phyloP scores from a whole-genome alignment of 2,888 invertebrate species.

The Melieria omissa region DNA sequence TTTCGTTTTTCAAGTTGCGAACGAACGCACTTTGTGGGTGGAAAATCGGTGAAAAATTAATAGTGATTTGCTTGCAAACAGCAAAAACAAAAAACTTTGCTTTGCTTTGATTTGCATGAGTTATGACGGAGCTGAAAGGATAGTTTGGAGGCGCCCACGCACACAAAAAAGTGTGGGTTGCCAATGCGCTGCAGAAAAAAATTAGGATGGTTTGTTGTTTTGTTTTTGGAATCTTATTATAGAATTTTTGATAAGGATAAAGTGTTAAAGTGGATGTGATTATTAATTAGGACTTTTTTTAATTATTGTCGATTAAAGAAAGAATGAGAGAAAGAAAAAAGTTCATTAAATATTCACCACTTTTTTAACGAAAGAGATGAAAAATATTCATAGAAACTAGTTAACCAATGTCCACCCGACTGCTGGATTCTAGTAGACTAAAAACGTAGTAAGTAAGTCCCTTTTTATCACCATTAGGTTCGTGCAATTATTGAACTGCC shows the following conservation, averaged over 20 bases:
- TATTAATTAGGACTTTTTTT: not conserved
- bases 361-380: no score
- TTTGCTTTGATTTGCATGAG: conserved; percentile 21
- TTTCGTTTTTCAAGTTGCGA: not conserved
- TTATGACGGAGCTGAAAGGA: not conserved
- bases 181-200: conserved; percentile 23
- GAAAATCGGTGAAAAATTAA: conserved; percentile 23
- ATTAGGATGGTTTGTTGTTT: not conserved
- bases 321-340: no score
- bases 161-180: conserved; percentile 52
- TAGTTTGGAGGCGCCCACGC: not conserved
- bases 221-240: no score
- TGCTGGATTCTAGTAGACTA: no score
- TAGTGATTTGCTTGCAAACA: conserved; percentile 13
- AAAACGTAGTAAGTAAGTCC: no score
- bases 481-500: no score
- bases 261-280: not conserved
- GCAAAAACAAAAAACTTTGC: conserved; percentile 1
- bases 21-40: conserved; percentile 25
- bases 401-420: no score
- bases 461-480: no score
- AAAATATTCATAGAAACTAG: no score
- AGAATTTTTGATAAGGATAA: no score
- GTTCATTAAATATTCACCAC: no score
- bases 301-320: not conserved